phyloP scores from a whole-genome alignment of 2,888 invertebrate species.

The Morpho helenor region DNA sequence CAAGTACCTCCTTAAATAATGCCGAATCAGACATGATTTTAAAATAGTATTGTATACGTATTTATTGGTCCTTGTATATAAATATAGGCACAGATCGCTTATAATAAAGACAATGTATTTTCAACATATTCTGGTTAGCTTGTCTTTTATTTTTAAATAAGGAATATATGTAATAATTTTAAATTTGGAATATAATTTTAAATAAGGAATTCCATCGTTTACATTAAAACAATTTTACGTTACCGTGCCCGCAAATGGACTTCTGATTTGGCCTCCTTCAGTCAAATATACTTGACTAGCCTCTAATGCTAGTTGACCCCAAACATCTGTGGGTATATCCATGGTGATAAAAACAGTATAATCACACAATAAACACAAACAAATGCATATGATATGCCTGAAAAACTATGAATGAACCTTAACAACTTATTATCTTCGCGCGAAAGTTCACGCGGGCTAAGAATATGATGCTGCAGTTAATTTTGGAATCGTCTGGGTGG shows the following conservation, averaged over 20 bases:
- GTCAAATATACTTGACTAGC: slow-evolving; percentile 91
- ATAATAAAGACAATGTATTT: too few species aligned
- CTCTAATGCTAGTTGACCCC: slow-evolving; percentile 93
- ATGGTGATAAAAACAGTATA: slow-evolving; percentile 44
- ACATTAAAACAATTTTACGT: slow-evolving; percentile 30
- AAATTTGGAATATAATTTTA: too few species aligned
- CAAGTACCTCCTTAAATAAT: too few species aligned
- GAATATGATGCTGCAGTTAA: slow-evolving; percentile 68
- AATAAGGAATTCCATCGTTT: neutral
- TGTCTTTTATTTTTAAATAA: too few species aligned
- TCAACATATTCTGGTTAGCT: too few species aligned
- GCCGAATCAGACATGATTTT: too few species aligned
- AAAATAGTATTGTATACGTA: too few species aligned
- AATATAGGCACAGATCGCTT: too few species aligned
- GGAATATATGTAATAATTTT: too few species aligned
- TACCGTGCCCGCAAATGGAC: slow-evolving; percentile 93
- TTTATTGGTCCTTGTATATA: too few species aligned
- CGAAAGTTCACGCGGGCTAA: slow-evolving; percentile 50
- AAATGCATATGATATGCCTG: slow-evolving; percentile 34
- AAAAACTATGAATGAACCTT: slow-evolving; percentile 30
- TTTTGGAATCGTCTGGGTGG: slow-evolving; percentile 73
- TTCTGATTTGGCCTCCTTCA: slow-evolving; percentile 87
- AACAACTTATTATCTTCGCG: slow-evolving; percentile 48
- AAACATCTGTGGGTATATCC: slow-evolving; percentile 88
- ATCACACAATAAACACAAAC: slow-evolving; percentile 34